Percentiles rank a stretch among this genome's conserved stretches.
Conservation (phyloP, 2,797 vertebrate genomes). For the Hypotaenidia philippensis region DNA sequence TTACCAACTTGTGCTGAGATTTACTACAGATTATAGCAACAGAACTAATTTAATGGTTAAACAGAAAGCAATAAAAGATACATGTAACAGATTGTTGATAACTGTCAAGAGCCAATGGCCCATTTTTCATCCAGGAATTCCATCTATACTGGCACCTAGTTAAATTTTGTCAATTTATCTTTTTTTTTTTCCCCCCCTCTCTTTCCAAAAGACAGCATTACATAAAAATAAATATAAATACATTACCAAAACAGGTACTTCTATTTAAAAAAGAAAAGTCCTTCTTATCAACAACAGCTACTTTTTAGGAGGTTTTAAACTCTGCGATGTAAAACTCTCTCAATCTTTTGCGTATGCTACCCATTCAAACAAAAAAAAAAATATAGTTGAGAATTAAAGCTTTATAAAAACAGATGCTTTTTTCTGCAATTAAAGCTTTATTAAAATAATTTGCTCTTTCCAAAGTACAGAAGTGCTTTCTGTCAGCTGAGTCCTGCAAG, state of each 20-base stretch:
- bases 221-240: not conserved
- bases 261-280: not conserved
- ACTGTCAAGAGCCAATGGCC: not conserved
- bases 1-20: not conserved
- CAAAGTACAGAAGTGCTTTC: constrained; percentile 32
- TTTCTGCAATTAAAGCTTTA: not conserved
- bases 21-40: not conserved
- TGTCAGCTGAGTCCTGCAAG: constrained; percentile 60
- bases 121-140: not conserved
- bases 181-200: not conserved
- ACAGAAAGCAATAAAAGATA: not conserved
- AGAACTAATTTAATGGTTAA: not conserved
- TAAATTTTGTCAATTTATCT: not conserved
- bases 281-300: not conserved
- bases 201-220: not conserved
- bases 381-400: not conserved
- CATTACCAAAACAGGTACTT: not conserved
- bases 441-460: constrained; percentile 42
- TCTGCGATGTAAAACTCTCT: not conserved
- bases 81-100: not conserved
- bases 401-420: constrained; percentile 18
- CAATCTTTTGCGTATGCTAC: not conserved
- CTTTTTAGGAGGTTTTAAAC: not conserved
- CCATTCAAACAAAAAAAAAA: not conserved
- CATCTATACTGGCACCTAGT: not conserved